Evolutionary conservation across 2,113 vertebrate species (phyloP).

Genomic region (Trachemys scripta): DNA sequence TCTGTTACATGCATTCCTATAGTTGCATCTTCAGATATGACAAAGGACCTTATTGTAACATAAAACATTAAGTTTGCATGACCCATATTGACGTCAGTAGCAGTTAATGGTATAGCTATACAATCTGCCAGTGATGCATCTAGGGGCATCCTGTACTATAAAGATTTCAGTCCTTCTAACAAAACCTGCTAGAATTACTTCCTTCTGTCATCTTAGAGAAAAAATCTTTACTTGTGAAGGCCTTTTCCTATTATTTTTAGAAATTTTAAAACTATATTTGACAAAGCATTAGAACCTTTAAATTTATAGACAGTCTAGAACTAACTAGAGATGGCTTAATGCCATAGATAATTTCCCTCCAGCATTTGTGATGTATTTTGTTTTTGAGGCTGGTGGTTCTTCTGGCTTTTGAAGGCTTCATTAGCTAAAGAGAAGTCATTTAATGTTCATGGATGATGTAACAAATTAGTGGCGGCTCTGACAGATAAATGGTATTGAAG

Average conservation of each 20-base stretch:
- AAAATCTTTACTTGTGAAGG: not conserved
- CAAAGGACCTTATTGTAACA: not conserved
- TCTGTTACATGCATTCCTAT: not conserved
- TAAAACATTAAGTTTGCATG: accelerated
- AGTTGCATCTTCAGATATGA: not conserved
- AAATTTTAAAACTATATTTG: not conserved
- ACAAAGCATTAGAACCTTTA: not conserved
- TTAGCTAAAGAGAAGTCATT: not conserved
- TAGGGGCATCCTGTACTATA: not conserved
- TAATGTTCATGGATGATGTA: not conserved
- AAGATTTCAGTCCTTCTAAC: not conserved
- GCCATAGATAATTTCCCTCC: not conserved
- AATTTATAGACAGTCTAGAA: conserved; percentile 18
- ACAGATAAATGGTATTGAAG: not conserved
- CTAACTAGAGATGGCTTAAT: conserved; percentile 28
- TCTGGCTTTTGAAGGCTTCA: not conserved
- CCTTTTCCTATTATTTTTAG: not conserved
- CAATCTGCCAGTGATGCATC: not conserved
- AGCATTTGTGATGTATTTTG: not conserved
- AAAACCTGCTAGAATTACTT: not conserved
- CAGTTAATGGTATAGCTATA: not conserved
- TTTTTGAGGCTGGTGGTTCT: not conserved
- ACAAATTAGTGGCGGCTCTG: not conserved
- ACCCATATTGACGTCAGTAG: not conserved
- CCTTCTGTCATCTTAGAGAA: not conserved